Percentiles rank a stretch among this genome's conserved stretches.
phyloP scores from a whole-genome alignment of 2,797 vertebrate genomes.

The Danio choprae region DNA sequence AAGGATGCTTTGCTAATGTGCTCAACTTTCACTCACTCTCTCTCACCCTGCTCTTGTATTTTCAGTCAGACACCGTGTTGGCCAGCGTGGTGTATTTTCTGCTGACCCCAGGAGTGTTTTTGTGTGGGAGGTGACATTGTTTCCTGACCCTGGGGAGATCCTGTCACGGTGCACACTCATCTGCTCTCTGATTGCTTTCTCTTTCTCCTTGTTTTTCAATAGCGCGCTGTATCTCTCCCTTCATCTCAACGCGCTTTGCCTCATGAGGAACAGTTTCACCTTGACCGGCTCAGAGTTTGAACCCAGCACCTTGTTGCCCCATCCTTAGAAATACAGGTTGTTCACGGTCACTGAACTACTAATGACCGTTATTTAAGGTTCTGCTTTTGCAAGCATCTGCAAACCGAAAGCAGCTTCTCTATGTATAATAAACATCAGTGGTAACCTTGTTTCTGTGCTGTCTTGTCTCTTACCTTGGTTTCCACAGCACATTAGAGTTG shows the following conservation, averaged over 20 bases:
- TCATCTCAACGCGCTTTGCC: constrained; percentile 52
- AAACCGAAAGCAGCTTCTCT: constrained; percentile 23
- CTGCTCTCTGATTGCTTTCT: constrained; percentile 65
- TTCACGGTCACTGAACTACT: constrained; percentile 40
- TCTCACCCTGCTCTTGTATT: constrained; percentile 39
- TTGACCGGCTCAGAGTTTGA: constrained; percentile 48
- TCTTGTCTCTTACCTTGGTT: constrained; percentile 60
- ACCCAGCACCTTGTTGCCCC: constrained; percentile 24
- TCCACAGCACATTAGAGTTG: constrained; percentile 47
- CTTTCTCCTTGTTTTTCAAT: constrained; percentile 53
- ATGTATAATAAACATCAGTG: constrained; percentile 41
- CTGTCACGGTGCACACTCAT: constrained; percentile 34
- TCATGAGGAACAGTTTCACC: constrained; percentile 46
- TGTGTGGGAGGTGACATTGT: constrained; percentile 71
- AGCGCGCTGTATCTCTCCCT: constrained; percentile 61
- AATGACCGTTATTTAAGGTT: constrained; percentile 42
- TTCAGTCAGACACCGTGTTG: constrained; percentile 53
- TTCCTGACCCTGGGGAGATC: constrained; percentile 64
- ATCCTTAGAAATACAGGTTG: constrained; percentile 48
- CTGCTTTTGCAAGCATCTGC: constrained; percentile 8
- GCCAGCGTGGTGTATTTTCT: constrained; percentile 48
- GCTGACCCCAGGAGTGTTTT: constrained; percentile 50
- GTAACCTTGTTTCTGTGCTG: constrained; percentile 37
- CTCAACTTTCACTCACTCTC: constrained; percentile 56
- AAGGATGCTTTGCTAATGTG: background rate